Evolutionary conservation across 2,797 vertebrate species (phyloP).

Genomic region (Pangasius sanitwongsei): DNA sequence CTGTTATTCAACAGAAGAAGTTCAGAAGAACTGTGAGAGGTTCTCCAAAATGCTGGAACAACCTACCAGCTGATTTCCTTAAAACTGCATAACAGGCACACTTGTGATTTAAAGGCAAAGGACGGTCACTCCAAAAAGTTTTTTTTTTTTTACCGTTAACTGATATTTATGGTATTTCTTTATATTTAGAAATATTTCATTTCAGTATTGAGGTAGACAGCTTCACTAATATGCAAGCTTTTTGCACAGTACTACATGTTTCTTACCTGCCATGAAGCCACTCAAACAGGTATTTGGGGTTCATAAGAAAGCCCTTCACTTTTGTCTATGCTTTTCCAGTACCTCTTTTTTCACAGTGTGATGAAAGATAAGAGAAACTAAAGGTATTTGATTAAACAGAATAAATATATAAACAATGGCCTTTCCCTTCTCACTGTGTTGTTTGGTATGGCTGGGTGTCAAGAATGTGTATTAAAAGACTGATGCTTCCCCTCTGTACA

Average conservation of each 20-base stretch:
- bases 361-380: neutral
- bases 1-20: neutral
- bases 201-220: neutral
- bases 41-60: neutral
- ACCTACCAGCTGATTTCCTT: neutral
- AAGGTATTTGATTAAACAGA: neutral
- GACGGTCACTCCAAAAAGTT: neutral
- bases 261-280: neutral
- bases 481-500: neutral
- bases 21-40: neutral
- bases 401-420: neutral
- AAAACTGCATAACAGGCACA: neutral
- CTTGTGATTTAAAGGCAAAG: neutral
- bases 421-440: neutral
- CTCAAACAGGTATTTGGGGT: neutral
- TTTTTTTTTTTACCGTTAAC: neutral
- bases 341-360: neutral
- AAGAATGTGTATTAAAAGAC: neutral
- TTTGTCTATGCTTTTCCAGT: neutral
- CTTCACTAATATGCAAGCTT: neutral
- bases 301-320: neutral
- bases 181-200: neutral
- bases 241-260: neutral
- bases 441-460: neutral
- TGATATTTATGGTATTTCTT: neutral